Evolutionary conservation across 1,140 invertebrate species (phyloP), one percentile per base, ranked within the genome.

Genomic region (honey bee (Apis mellifera)): DNA sequence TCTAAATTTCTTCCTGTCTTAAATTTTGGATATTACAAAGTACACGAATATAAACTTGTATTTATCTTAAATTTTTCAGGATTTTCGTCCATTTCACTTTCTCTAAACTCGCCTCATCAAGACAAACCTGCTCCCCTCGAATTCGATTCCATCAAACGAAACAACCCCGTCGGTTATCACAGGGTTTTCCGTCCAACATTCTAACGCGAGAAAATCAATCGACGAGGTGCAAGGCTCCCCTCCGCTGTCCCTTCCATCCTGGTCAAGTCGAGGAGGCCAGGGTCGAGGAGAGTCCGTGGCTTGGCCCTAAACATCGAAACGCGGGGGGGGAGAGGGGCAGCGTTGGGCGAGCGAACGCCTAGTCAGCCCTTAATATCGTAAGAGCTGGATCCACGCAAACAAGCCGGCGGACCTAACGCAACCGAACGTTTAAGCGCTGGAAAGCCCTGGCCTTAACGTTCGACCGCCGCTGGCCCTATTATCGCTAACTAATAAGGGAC

Each of bases 291-390:
- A 71, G 32, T 32, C 32, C 32, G 32, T 32, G 32, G 68, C 57
- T 57, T 55, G 77, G 68, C 69, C 83, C 80, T 87, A 86, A 81
- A 84, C 78, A 87, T 79, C 76, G 85, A 77, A n/a, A 69, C 19
- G 15, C n/a, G 23, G n/a, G 21, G 57, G 71, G 9, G 21, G 32
- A 32, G 66, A 55, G 26, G 19, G 68, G n/a, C 59, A n/a, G 13
- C 15, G 62, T 12, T 82, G 79, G 82, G 73, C 55, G 74, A 84
- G 82, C 69, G 91, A 93, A 92, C 93, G 91, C 92, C 92, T 92
- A 93, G 92, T 93, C 92, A 93, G 92, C 92, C 91, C 92, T 93
- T 92, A 92, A 94, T 93, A 93, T 92, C 91, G 87, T 93, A 92
- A 93, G 92, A 93, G 93, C 91, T 80, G 90, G 90, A 92, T 93